These are phyloP conservation scores for Drosophila pandora DNA, from an alignment of 1,140 invertebrate genomes.

Conservation along the genomic window DNA sequence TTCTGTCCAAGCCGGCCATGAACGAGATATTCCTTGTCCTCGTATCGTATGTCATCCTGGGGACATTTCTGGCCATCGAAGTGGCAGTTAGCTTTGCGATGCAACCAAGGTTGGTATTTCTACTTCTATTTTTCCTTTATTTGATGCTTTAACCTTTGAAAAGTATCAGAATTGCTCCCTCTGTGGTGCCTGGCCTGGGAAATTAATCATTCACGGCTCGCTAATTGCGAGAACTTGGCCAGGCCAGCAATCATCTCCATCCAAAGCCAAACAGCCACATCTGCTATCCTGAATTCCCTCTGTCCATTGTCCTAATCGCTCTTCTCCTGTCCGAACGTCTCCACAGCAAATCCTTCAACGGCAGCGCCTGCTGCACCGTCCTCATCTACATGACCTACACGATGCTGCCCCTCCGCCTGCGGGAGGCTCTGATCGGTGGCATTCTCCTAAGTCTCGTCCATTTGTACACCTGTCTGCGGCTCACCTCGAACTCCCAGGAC, in stretches of 20 bases:
- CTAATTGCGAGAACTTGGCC: constrained; percentile 57
- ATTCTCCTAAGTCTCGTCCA: constrained; percentile 88
- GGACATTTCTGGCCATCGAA: constrained; percentile 89
- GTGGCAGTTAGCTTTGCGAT: constrained; percentile 85
- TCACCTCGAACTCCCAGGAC: constrained; percentile 19
- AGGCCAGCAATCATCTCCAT: constrained; percentile 8
- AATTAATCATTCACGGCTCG: constrained; percentile 67
- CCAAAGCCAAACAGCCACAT: constrained; percentile 24
- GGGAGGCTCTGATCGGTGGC: constrained; percentile 91
- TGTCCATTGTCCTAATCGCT: constrained; percentile 21
- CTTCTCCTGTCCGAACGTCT: constrained; percentile 8
- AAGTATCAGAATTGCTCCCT: constrained; percentile 3
- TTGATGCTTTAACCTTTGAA: too few relatives aligned
- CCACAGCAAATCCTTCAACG: constrained; percentile 80
- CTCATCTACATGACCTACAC: constrained; percentile 96
- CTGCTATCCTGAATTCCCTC: constrained; percentile 22
- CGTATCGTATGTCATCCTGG: constrained; percentile 91
- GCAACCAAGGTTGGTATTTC: constrained; percentile 83
- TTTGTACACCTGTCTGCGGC: constrained; percentile 84
- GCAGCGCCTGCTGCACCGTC: constrained; percentile 84
- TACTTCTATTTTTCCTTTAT: neutral
- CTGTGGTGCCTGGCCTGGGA: constrained; percentile 26
- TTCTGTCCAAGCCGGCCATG: constrained; percentile 91
- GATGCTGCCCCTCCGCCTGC: constrained; percentile 92
- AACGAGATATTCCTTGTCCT: constrained; percentile 94